Conservation (phyloP, 2,888 invertebrate species). For the Incurvaria masculella region DNA sequence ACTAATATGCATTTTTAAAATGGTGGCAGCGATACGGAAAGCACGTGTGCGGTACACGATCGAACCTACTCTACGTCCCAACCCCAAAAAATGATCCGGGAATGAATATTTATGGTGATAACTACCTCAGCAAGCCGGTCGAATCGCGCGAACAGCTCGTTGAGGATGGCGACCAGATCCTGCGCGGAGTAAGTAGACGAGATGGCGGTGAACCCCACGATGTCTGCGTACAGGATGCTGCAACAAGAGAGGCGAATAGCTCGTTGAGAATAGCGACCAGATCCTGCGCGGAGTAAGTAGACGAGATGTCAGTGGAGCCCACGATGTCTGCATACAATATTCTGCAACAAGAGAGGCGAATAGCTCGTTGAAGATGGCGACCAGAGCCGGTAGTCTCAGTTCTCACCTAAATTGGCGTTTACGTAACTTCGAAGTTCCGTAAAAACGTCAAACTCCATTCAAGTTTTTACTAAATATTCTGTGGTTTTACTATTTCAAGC, state of each 20-base stretch:
- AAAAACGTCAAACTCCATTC: too few relatives aligned
- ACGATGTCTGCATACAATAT: constrained; percentile 98
- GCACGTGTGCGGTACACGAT: too few relatives aligned
- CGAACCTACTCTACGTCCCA: too few relatives aligned
- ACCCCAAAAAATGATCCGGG: too few relatives aligned
- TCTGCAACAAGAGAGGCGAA: constrained; percentile 73
- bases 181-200: constrained; percentile 94
- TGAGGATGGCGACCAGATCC: constrained; percentile 92
- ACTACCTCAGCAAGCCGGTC: constrained; percentile 86
- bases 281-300: constrained; percentile 93
- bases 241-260: constrained; percentile 70
- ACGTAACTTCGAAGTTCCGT: too few relatives aligned
- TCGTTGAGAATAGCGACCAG: constrained; percentile 95
- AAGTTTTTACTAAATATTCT: too few relatives aligned
- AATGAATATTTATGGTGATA: too few relatives aligned
- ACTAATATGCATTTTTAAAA: too few relatives aligned
- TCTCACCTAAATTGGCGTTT: too few relatives aligned
- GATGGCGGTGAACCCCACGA: constrained; percentile 96
- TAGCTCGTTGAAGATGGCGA: constrained; percentile 92
- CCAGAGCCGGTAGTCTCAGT: too few relatives aligned
- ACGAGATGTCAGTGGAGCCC: constrained; percentile 95
- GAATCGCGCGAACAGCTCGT: constrained; percentile 93
- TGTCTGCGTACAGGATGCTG: constrained; percentile 96
- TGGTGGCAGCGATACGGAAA: too few relatives aligned
- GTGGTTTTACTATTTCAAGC: too few relatives aligned